A percentile compares a stretch with the other conserved stretches of the same genome.
Evolutionary conservation across 2,888 invertebrate genomes (phyloP).

Genomic region (Cordylochernes scorpioides): DNA sequence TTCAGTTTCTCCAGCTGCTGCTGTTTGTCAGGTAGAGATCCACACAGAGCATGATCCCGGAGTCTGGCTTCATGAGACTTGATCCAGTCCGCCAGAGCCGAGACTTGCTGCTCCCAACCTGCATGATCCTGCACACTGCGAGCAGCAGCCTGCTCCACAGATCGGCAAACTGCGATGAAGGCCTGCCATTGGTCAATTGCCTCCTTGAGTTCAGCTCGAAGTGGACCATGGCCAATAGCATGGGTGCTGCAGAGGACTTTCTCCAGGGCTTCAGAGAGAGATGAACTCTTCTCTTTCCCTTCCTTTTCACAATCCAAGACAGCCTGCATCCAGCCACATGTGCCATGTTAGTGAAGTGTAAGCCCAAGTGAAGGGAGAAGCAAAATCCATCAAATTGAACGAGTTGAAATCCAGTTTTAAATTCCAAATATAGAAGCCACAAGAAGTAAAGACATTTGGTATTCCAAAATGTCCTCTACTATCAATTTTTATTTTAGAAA

Average conservation of each 20-base stretch:
- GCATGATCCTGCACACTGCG: constrained; percentile 51
- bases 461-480: too few relatives aligned
- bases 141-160: constrained; percentile 41
- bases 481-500: too few relatives aligned
- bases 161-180: constrained; percentile 40
- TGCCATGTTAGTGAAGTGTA: too few relatives aligned
- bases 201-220: constrained; percentile 43
- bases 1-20: constrained; percentile 47
- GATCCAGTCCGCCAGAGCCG: constrained; percentile 53
- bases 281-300: constrained; percentile 8
- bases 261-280: constrained; percentile 37
- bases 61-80: constrained; percentile 55
- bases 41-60: constrained; percentile 65
- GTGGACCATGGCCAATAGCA: constrained; percentile 40
- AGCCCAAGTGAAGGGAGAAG: too few relatives aligned
- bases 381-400: too few relatives aligned
- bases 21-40: constrained; percentile 51
- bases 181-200: constrained; percentile 45
- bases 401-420: too few relatives aligned
- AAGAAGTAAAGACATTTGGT: too few relatives aligned
- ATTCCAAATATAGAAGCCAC: too few relatives aligned
- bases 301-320: constrained; percentile 8
- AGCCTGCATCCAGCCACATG: constrained; percentile 4
- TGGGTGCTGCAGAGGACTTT: constrained; percentile 48
- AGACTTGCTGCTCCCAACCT: constrained; percentile 46